Base-by-base conservation (phyloP, 2,797 vertebrate genomes). In the Sylvia borin region DNA sequence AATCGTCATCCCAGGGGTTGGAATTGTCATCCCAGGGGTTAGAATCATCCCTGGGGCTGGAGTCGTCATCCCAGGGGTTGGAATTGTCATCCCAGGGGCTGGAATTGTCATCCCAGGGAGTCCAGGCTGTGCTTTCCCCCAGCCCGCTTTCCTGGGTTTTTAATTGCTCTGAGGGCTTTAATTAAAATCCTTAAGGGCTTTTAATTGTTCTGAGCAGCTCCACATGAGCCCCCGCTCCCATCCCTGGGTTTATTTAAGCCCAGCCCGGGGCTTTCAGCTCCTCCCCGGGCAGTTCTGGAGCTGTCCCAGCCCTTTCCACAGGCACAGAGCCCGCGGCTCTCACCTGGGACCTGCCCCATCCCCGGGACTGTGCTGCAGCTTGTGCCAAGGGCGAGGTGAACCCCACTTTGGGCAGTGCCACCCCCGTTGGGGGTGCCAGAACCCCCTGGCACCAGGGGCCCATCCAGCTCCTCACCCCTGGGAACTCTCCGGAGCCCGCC, bases 241-340 rank as follows among this genome's bases (percentile, higher is more conserved):
- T 15, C 26, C 5, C 5, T 4, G 26, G 29, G 55, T 20, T 34
- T 16, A 1, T 47, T 53, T 26, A 27, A 34, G 24, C 75, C 75
- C 50, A 31, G 53, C 36, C 25, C 32, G 45, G 7, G 4, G 13
- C 2, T 4, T 13, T 7, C 3, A 38, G 7, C 26, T 26, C 4
- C 3, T 22, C 21, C 7, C 5, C n/a, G 7, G 3, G 34, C 13
- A 11, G 31, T 40, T 22, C 4, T 9, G 32, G 13, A 20, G 43
- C 29, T 55, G 18, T 9, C 32, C 5, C 9, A 16, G 45, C 14
- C 15, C 4, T 4, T 9, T 11, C 9, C 3, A 1, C 19, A 10
- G 27, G n/a, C 9, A 1, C 2, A 1, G 57, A 3, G 36, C 6
- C 1, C 5, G 7, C 26, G 34, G 27, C 8, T 45, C 11, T 11